phyloP scores from a whole-genome alignment of 1,140 invertebrate species.

The Potamilus streckersoni region DNA sequence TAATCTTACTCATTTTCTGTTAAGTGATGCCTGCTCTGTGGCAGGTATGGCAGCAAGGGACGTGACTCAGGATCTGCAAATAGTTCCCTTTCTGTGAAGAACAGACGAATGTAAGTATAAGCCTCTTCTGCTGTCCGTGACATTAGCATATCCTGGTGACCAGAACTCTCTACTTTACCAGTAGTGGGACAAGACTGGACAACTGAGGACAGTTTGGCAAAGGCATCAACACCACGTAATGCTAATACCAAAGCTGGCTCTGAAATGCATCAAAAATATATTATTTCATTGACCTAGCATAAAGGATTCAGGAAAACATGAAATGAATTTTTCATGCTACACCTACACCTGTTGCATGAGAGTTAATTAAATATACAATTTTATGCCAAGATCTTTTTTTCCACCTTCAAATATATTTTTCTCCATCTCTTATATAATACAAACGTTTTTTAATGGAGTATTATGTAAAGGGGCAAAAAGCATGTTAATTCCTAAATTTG shows the following conservation, averaged over 20 bases:
- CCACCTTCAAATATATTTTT: too few species aligned
- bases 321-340: too few species aligned
- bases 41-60: constrained; percentile 52
- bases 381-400: too few species aligned
- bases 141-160: constrained; percentile 48
- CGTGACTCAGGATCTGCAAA: constrained; percentile 51
- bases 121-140: constrained; percentile 53
- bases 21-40: constrained; percentile 29
- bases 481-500: too few species aligned
- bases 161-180: constrained; percentile 13
- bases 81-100: constrained; percentile 58
- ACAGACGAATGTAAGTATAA: constrained; percentile 50
- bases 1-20: constrained; percentile 4
- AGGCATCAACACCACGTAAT: constrained; percentile 57
- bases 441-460: too few species aligned
- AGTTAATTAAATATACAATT: too few species aligned
- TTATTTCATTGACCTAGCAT: not conserved
- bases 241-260: constrained; percentile 60
- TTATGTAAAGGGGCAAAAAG: too few species aligned
- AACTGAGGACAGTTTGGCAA: constrained; percentile 42
- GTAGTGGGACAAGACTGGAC: constrained; percentile 22
- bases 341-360: not conserved
- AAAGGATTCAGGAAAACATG: not conserved
- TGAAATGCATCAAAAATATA: constrained; percentile 28
- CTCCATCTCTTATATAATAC: too few species aligned